Percentiles rank a stretch among this genome's conserved stretches.
Conservation (phyloP, 2,888 invertebrate species). For the Saturnia japonica region DNA sequence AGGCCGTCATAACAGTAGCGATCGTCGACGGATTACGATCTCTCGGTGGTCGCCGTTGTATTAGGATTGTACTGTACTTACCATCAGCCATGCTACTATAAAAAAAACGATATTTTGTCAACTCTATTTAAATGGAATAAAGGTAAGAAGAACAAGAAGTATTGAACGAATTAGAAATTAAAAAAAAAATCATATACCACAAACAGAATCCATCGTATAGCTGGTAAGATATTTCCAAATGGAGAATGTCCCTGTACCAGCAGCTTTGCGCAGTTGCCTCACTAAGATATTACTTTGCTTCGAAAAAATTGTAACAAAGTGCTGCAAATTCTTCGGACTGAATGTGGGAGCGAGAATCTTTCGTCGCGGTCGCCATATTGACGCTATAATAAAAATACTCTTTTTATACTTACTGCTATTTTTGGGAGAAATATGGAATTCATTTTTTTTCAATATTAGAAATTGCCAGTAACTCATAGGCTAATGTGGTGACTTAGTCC, state of each 20-base stretch:
- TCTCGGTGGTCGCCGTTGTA: no score
- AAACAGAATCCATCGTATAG: slow-evolving; percentile 54
- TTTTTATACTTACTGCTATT: background rate
- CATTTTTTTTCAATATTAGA: no score
- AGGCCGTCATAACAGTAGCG: no score
- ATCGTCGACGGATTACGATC: no score
- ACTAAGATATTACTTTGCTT: slow-evolving; percentile 43
- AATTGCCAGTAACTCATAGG: no score
- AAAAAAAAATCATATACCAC: slow-evolving; percentile 38
- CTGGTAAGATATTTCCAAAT: slow-evolving; percentile 49
- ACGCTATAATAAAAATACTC: slow-evolving; percentile 33
- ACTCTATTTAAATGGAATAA: no score
- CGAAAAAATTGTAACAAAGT: slow-evolving; percentile 46
- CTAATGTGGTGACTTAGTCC: no score
- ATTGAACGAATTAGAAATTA: background rate
- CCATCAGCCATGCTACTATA: no score
- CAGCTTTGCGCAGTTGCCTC: slow-evolving; percentile 32
- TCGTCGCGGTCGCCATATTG: slow-evolving; percentile 56
- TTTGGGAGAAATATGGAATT: background rate
- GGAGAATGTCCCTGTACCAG: slow-evolving; percentile 40
- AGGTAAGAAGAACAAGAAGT: no score
- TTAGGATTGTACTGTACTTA: no score
- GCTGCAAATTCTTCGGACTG: slow-evolving; percentile 43
- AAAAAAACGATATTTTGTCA: no score
- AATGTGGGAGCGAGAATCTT: slow-evolving; percentile 53